Base-by-base conservation (phyloP, 2,888 invertebrate species). In the Lacanobia oleracea region DNA sequence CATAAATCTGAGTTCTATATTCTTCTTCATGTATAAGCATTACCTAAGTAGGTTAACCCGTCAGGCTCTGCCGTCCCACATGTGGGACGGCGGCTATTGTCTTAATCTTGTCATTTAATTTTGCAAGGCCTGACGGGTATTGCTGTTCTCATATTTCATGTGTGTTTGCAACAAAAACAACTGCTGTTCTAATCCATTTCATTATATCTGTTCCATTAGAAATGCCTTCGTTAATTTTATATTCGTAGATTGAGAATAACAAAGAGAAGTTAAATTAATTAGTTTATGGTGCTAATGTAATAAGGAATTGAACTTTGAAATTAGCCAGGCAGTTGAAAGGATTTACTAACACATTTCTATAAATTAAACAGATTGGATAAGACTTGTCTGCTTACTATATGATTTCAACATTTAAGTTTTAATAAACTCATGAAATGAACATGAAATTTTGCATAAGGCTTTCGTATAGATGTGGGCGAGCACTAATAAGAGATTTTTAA, bases 191-290 rank as follows among this genome's bases (percentile, higher is more conserved):
- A 40, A 56, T 56, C 8, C 12, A 1, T 50, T 59, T 64, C 0
- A 18, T 48, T 57, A 56, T 14, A 33, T 61, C 8, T 2, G 45
- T 53, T 53, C 14, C 23, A 48, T 53, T 72, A 43, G 16, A 59
- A 66, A 65, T 48, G 16, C 10, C 45, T 37, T 21, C 12, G 16
- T 23, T 53, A 16, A 62, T 66, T 79, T 75, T 37, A 6, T 3
- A 74, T 62, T 51, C 33, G 1, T 9, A 14, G 53, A 56, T 21
- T 40, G 18, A 57, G 10, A 79, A 54, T 40, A 66, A 63, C 74
- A 68, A 54, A 69, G 45, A 21, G 14, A 62, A 66, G 48, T 40
- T 0, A 69, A 63, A 68, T 37, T 50, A 77, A 79, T 71, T 67
- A 57, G 12, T 14, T 61, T 63, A 67, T 23, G 53, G 57, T 71